These are phyloP conservation scores for Sclerodermus sp. DNA, from an alignment of 2,888 invertebrate genomes.

Conservation along the genomic window DNA sequence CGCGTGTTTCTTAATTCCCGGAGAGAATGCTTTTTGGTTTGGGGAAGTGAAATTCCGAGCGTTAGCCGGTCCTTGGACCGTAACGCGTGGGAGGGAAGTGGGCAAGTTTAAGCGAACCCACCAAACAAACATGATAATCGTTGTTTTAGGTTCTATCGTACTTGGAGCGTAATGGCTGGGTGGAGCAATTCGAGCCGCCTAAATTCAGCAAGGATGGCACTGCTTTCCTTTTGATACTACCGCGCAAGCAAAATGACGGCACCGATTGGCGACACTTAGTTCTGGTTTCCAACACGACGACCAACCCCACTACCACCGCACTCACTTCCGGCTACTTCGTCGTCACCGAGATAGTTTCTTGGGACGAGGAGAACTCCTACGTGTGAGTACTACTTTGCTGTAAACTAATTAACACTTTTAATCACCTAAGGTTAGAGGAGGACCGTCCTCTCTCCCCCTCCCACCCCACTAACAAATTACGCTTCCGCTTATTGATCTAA, in stretches of 20 bases:
- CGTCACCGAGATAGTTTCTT: slow-evolving; percentile 73
- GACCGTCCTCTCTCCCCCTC: neutral
- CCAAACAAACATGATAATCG: no score
- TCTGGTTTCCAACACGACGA: slow-evolving; percentile 58
- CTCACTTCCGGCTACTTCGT: slow-evolving; percentile 69
- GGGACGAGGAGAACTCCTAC: slow-evolving; percentile 68
- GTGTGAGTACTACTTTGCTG: slow-evolving; percentile 63
- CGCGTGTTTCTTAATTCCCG: no score
- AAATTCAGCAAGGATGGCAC: slow-evolving; percentile 70
- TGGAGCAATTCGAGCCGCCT: slow-evolving; percentile 75
- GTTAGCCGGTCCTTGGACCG: no score
- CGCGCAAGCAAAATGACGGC: slow-evolving; percentile 65
- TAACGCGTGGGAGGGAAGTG: no score
- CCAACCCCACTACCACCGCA: slow-evolving; percentile 52
- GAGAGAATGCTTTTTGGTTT: no score
- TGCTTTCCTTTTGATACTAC: slow-evolving; percentile 73
- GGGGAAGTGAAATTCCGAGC: no score
- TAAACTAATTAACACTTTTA: no score
- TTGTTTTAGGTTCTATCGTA: slow-evolving; percentile 41
- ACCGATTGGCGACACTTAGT: slow-evolving; percentile 71
- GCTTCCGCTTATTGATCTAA: no score
- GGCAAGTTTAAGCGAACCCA: no score
- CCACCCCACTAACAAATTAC: neutral
- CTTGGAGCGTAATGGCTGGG: slow-evolving; percentile 68
- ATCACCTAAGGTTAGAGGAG: neutral